Evolutionary conservation across 2,797 vertebrate genomes (phyloP).

Genomic region (Macropus fuliginosus): DNA sequence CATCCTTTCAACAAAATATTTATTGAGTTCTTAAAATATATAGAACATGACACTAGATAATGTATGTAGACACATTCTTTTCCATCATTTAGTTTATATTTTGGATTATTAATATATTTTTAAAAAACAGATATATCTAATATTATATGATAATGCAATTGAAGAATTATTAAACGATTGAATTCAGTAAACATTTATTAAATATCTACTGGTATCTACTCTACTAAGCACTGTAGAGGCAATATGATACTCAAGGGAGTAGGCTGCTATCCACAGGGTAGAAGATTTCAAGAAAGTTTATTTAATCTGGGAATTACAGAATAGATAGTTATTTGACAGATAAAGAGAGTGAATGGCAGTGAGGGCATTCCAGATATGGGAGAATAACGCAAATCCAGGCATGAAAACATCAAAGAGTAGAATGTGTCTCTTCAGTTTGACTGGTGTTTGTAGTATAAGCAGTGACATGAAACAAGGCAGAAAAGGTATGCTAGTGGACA

Average conservation of each 20-base stretch:
- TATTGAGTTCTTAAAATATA: neutral
- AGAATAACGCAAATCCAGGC: neutral
- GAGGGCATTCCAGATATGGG: neutral
- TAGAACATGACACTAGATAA: neutral
- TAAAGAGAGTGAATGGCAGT: neutral
- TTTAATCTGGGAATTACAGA: neutral
- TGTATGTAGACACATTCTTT: neutral
- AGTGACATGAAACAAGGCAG: neutral
- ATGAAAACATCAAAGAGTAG: neutral
- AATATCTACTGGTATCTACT: neutral
- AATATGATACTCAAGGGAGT: neutral
- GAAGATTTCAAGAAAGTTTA: neutral
- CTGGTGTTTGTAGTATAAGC: neutral
- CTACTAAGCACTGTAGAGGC: neutral
- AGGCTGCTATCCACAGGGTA: neutral
- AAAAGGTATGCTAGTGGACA: neutral
- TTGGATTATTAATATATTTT: neutral
- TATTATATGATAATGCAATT: neutral
- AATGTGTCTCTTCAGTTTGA: neutral
- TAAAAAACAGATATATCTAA: neutral
- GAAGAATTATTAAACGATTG: neutral
- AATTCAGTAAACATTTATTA: neutral
- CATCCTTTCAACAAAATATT: neutral
- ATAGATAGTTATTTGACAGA: neutral
- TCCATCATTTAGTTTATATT: neutral